phyloP scores from a whole-genome alignment of 2,888 invertebrate species.

The Eurois occulta region DNA sequence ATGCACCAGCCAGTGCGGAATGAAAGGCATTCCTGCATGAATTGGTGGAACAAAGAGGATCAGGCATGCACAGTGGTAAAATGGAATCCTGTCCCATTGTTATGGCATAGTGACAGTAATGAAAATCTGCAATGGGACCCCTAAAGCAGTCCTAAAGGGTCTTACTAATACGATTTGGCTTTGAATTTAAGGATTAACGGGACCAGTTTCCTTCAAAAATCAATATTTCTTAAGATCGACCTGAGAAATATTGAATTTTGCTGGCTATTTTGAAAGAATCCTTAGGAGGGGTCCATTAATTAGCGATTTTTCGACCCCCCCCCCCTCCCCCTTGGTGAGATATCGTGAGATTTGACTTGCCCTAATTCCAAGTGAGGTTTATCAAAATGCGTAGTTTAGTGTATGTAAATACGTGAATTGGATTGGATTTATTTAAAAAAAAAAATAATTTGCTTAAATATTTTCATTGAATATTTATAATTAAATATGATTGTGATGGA shows the following conservation, averaged over 20 bases:
- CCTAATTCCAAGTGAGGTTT: too few species aligned
- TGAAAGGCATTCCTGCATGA: constrained; percentile 46
- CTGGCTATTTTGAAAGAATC: background rate
- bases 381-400: too few species aligned
- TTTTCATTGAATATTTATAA: too few species aligned
- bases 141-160: background rate
- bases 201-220: background rate
- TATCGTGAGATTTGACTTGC: too few species aligned
- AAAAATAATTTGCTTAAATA: too few species aligned
- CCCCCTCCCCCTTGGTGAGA: too few species aligned
- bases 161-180: background rate
- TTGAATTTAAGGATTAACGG: background rate
- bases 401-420: too few species aligned
- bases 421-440: too few species aligned
- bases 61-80: constrained; percentile 8
- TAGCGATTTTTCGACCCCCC: too few species aligned
- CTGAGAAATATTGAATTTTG: background rate
- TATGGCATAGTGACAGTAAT: background rate
- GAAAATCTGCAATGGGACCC: constrained; percentile 18
- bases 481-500: too few species aligned
- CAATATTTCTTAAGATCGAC: background rate
- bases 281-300: background rate
- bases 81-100: constrained; percentile 31
- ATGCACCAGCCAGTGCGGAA: constrained; percentile 7
- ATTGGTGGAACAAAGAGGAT: constrained; percentile 35